Percentiles rank a stretch among this genome's conserved stretches.
These are phyloP conservation scores for Tenrec ecaudatus DNA, from an alignment of 2,113 vertebrate species.

Conservation along the genomic window DNA sequence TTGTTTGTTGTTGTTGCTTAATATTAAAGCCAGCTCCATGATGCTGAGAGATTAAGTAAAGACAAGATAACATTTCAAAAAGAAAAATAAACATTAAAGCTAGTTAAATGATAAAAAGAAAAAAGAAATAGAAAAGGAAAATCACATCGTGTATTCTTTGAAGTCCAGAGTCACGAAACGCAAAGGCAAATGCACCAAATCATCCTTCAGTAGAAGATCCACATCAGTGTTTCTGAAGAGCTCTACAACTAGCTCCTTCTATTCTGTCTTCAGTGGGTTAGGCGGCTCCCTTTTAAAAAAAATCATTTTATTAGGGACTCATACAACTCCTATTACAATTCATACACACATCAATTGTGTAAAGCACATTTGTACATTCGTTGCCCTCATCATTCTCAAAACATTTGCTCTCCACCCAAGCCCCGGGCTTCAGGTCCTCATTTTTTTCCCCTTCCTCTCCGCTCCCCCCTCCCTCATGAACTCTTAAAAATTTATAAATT, in stretches of 20 bases:
- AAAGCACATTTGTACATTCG: too few relatives aligned
- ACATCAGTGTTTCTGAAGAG: slow-evolving; percentile 8
- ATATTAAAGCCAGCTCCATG: slow-evolving; percentile 46
- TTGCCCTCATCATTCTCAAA: too few relatives aligned
- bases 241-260: slow-evolving; percentile 29
- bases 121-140: not conserved
- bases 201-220: slow-evolving; percentile 11
- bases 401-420: too few relatives aligned
- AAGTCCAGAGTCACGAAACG: slow-evolving; percentile 14
- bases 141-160: not conserved
- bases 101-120: slow-evolving; percentile 39
- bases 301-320: too few relatives aligned
- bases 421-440: too few relatives aligned
- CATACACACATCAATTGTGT: too few relatives aligned
- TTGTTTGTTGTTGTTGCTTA: not conserved
- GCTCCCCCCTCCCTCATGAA: too few relatives aligned
- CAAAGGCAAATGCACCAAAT: slow-evolving; percentile 21
- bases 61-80: slow-evolving; percentile 32
- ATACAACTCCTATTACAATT: too few relatives aligned
- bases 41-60: slow-evolving; percentile 50
- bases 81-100: slow-evolving; percentile 10
- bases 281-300: not conserved
- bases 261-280: slow-evolving; percentile 6
- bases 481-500: too few relatives aligned
- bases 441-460: too few relatives aligned